Conservation (phyloP, 2,797 vertebrate genomes). For the Enteromius unitaeniatus region DNA sequence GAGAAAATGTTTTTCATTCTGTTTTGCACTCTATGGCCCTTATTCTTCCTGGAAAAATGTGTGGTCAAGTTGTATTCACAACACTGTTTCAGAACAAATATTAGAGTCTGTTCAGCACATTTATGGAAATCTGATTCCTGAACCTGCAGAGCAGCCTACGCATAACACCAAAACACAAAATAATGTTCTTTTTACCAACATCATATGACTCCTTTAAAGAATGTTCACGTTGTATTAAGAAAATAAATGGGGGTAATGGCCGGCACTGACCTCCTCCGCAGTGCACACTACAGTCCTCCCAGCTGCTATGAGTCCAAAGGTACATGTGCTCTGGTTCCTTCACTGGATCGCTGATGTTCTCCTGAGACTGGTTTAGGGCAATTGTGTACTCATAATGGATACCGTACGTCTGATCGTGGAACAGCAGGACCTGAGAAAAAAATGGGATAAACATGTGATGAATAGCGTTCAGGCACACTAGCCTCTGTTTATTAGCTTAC, state of each 20-base stretch:
- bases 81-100: too few relatives aligned
- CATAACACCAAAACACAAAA: too few relatives aligned
- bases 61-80: too few relatives aligned
- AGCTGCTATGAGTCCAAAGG: conserved; percentile 95
- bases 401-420: conserved; percentile 94
- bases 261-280: conserved; percentile 90
- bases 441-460: not conserved
- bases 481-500: not conserved
- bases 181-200: too few relatives aligned
- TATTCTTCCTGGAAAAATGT: too few relatives aligned
- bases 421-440: conserved; percentile 87
- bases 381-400: conserved; percentile 98
- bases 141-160: too few relatives aligned
- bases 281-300: conserved; percentile 91
- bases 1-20: too few relatives aligned
- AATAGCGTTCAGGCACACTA: not conserved
- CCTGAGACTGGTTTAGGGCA: conserved; percentile 83
- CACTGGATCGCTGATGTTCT: conserved; percentile 72
- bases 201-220: not conserved
- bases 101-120: too few relatives aligned
- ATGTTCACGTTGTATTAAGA: not conserved
- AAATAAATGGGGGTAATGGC: not conserved
- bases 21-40: too few relatives aligned
- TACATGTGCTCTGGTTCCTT: conserved; percentile 84
- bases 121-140: too few relatives aligned